These are phyloP conservation scores for Promerops cafer DNA, from an alignment of 2,113 vertebrate genomes.

Conservation along the genomic window DNA sequence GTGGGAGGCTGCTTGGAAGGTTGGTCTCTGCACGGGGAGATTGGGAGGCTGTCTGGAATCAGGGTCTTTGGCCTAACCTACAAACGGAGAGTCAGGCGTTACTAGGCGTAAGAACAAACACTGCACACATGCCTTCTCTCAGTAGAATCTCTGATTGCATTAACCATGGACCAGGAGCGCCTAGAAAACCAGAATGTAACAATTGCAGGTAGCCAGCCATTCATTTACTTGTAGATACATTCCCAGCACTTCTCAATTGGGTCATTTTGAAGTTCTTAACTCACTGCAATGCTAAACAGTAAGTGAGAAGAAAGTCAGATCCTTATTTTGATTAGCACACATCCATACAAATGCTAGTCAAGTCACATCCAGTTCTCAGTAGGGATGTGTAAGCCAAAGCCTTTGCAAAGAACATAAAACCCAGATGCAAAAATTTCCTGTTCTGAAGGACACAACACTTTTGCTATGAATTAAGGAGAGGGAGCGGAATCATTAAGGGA, in stretches of 20 bases:
- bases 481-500: not conserved
- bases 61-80: slow-evolving; percentile 99
- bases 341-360: not conserved
- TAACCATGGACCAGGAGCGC: not conserved
- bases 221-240: not conserved
- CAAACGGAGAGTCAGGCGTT: not conserved
- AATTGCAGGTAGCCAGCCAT: not conserved
- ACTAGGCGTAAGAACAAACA: not conserved
- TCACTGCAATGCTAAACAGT: not conserved
- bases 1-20: slow-evolving; percentile 82
- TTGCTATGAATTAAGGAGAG: not conserved
- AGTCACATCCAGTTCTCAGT: not conserved
- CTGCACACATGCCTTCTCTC: rapidly evolving
- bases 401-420: not conserved
- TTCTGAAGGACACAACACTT: not conserved
- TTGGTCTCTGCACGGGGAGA: slow-evolving; percentile 81
- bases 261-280: not conserved
- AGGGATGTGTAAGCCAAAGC: not conserved
- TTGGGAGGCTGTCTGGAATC: slow-evolving; percentile 94
- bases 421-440: not conserved
- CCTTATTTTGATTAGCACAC: not conserved
- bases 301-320: not conserved
- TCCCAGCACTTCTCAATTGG: not conserved
- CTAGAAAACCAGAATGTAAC: not conserved
- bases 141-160: not conserved